A percentile compares a stretch with the other conserved stretches of the same genome.
Evolutionary conservation across 2,888 invertebrate genomes (phyloP).

Genomic region (Xanthia togata): DNA sequence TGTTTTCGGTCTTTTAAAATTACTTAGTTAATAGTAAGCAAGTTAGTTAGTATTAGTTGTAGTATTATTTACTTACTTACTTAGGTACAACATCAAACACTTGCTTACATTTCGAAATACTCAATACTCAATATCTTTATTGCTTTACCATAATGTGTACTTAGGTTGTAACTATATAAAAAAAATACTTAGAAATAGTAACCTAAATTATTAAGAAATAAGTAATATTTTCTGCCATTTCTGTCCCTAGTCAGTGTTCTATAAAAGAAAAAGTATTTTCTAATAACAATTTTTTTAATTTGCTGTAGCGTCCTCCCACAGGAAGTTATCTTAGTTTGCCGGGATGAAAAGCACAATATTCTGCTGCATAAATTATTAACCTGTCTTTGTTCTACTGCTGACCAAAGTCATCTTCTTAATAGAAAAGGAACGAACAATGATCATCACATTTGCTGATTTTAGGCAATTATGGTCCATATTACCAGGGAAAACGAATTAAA

Average conservation of each 20-base stretch:
- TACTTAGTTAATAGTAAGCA: background rate
- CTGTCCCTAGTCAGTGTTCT: background rate
- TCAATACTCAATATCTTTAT: too few species aligned
- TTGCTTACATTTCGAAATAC: too few species aligned
- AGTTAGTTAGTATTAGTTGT: too few species aligned
- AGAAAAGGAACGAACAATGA: background rate
- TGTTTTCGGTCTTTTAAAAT: background rate
- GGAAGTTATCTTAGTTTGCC: slow-evolving; percentile 24
- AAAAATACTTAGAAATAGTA: background rate
- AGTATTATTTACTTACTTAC: too few species aligned
- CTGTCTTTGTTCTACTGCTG: background rate
- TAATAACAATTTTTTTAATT: slow-evolving; percentile 34
- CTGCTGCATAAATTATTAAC: background rate
- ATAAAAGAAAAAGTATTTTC: slow-evolving; percentile 15
- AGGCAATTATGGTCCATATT: too few species aligned
- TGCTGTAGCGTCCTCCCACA: slow-evolving; percentile 1
- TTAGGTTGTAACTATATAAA: too few species aligned
- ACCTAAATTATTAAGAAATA: slow-evolving; percentile 3
- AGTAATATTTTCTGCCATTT: background rate
- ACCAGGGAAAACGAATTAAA: too few species aligned
- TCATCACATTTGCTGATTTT: background rate
- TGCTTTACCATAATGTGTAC: too few species aligned
- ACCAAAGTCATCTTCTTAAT: background rate
- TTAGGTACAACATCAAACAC: too few species aligned
- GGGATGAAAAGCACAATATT: slow-evolving; percentile 9